phyloP scores from a whole-genome alignment of 2,113 vertebrate species.

The Pluvialis apricaria region DNA sequence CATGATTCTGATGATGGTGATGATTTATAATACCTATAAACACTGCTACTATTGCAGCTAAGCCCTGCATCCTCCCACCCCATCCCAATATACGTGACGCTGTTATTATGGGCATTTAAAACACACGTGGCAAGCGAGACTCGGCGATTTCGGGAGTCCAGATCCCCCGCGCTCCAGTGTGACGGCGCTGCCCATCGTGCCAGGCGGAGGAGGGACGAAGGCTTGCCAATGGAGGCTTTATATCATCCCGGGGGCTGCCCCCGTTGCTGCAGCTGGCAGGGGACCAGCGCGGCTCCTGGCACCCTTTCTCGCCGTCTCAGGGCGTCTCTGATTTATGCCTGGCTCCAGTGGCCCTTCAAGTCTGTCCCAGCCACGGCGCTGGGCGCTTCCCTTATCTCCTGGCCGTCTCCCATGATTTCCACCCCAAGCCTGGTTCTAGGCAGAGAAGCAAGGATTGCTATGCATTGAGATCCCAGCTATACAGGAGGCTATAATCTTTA shows the following conservation, averaged over 20 bases:
- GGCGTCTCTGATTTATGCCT: not conserved
- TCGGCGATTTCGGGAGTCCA: not conserved
- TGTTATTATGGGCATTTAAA: not conserved
- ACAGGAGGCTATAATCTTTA: not conserved
- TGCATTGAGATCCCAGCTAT: not conserved
- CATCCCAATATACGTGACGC: not conserved
- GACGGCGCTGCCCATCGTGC: not conserved
- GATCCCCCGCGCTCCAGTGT: not conserved
- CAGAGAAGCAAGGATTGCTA: not conserved
- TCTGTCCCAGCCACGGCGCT: not conserved
- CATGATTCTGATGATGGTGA: not conserved
- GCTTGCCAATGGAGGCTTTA: not conserved
- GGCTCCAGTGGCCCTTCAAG: not conserved
- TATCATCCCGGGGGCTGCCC: not conserved
- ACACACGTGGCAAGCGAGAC: not conserved
- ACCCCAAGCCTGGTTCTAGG: not conserved
- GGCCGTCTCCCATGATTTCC: not conserved
- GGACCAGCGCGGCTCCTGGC: not conserved
- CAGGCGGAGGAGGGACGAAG: not conserved
- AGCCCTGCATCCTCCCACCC: fast-evolving
- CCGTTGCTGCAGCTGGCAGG: not conserved
- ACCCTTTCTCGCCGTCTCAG: not conserved
- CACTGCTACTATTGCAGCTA: not conserved
- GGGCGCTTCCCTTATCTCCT: not conserved
- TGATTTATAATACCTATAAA: not conserved